Percentiles rank a stretch among this genome's conserved stretches.
These are phyloP conservation scores for Patagioenas fasciata DNA, from an alignment of 2,113 vertebrate species.

Conservation along the genomic window DNA sequence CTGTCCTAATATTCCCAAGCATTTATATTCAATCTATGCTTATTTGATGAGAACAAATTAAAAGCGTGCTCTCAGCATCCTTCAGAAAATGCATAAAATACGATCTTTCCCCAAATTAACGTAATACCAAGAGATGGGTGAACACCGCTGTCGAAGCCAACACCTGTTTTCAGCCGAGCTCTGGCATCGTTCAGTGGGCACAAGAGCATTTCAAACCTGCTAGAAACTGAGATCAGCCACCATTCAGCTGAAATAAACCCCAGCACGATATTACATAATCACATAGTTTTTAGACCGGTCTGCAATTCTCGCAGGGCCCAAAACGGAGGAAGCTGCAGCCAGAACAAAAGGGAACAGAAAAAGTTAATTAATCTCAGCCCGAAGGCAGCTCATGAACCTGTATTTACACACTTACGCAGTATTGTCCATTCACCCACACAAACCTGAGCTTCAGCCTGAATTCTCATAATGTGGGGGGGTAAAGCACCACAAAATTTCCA, in stretches of 20 bases:
- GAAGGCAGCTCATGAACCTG: background rate
- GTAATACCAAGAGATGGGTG: background rate
- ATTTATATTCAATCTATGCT: background rate
- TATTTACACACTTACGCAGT: background rate
- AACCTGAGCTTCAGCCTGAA: background rate
- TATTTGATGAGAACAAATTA: background rate
- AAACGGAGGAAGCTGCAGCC: background rate
- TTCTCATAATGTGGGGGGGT: background rate
- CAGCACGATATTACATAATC: background rate
- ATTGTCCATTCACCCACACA: constrained; percentile 45
- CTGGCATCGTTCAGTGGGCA: background rate
- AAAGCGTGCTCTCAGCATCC: background rate
- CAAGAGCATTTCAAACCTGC: background rate
- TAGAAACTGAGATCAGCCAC: background rate
- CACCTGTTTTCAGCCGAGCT: background rate
- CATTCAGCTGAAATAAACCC: background rate
- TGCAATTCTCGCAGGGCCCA: background rate
- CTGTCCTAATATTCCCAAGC: background rate
- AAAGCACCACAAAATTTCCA: constrained; percentile 57
- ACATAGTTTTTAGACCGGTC: background rate
- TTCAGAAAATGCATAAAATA: background rate
- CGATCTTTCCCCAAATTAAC: background rate
- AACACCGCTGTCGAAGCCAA: background rate
- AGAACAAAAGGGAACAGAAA: constrained; percentile 39
- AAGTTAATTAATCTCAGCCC: background rate